Conservation (phyloP, 2,113 vertebrate genomes). For the Ovis canadensis region DNA sequence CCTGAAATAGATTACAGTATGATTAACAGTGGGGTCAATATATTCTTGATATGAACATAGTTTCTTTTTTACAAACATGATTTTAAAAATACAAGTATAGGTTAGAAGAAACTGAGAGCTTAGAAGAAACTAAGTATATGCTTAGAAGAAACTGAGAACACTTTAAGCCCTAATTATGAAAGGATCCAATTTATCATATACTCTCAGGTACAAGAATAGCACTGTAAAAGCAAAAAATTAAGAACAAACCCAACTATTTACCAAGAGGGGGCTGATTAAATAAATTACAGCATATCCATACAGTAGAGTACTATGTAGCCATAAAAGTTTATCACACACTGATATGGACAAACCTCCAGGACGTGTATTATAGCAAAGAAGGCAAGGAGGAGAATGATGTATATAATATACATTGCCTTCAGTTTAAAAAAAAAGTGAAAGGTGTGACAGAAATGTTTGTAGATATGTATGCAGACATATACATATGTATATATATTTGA, state of each 20-base stretch:
- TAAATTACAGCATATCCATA: not conserved
- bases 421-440: not conserved
- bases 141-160: not conserved
- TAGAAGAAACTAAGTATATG: not conserved
- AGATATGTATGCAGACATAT: too few species aligned
- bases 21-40: not conserved
- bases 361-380: not conserved
- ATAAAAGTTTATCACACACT: not conserved
- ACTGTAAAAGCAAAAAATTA: not conserved
- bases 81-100: not conserved
- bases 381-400: not conserved
- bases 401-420: not conserved
- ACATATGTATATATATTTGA: not conserved
- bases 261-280: not conserved
- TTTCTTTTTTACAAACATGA: not conserved
- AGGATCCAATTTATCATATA: not conserved
- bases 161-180: not conserved
- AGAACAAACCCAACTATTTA: not conserved
- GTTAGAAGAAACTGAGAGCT: not conserved
- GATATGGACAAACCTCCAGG: not conserved
- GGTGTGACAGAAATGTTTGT: not conserved
- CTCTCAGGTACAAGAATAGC: not conserved
- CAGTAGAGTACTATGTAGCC: not conserved
- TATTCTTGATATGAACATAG: not conserved
- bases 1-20: not conserved